These are phyloP conservation scores for Ictalurus punctatus DNA, from an alignment of 2,113 vertebrate genomes.

Conservation along the genomic window DNA sequence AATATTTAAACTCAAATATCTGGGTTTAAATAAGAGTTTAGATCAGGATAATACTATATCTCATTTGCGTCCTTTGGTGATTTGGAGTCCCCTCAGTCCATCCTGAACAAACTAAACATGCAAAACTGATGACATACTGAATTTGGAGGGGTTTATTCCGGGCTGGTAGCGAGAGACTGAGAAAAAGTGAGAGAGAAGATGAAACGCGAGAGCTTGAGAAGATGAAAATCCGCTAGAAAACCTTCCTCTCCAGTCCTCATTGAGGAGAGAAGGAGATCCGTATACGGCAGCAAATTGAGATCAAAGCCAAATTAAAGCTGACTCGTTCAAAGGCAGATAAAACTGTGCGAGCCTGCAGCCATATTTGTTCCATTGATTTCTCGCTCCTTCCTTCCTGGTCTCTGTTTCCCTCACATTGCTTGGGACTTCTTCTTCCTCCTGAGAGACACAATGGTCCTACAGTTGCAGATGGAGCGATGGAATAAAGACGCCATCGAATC, in stretches of 20 bases:
- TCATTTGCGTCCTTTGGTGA: slow-evolving; percentile 42
- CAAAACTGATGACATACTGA: slow-evolving; percentile 29
- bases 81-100: slow-evolving; percentile 41
- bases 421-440: slow-evolving; percentile 52
- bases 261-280: slow-evolving; percentile 69
- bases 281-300: slow-evolving; percentile 78
- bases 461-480: slow-evolving; percentile 13
- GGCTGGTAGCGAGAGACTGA: slow-evolving; percentile 23
- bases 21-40: slow-evolving; percentile 41
- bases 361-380: slow-evolving; percentile 79
- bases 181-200: slow-evolving; percentile 10
- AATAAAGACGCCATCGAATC: slow-evolving; percentile 19
- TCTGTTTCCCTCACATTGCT: slow-evolving; percentile 10
- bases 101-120: slow-evolving; percentile 33
- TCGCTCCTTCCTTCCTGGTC: slow-evolving; percentile 53
- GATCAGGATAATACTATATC: slow-evolving; percentile 17
- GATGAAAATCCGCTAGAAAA: slow-evolving; percentile 64
- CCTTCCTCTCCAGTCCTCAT: slow-evolving; percentile 67
- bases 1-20: slow-evolving; percentile 27
- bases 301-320: slow-evolving; percentile 83
- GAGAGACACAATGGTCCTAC: slow-evolving; percentile 53
- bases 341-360: slow-evolving; percentile 76
- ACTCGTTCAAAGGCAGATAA: slow-evolving; percentile 79
- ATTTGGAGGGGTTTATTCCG: slow-evolving; percentile 33
- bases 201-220: slow-evolving; percentile 36